Base-by-base conservation (phyloP, 2,797 vertebrate species). In the Falco columbarius region DNA sequence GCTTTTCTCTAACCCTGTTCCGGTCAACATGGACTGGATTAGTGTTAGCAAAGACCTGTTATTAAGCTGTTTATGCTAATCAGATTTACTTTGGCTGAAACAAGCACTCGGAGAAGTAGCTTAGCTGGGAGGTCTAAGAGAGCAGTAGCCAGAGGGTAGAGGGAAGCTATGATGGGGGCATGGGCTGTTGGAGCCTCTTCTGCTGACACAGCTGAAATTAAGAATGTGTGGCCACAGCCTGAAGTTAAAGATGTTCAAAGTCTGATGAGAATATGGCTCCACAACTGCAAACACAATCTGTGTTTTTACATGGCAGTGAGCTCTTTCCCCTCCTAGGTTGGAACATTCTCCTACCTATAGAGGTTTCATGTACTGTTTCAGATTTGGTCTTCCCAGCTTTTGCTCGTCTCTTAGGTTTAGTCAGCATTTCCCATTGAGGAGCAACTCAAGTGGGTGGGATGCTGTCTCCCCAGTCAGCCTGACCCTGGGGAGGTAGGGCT, bases 41-140 rank as follows among this genome's bases (percentile, higher is more conserved):
- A 75, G 54, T 15, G 24, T 8, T 54, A 65, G 59, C 74, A 55
- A 47, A 80, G 71, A 20, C 6, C 67, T 94, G 46, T 61, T 19
- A 90, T 84, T 93, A 95, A 73, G 59, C 22, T 90, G 73, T 93
- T 92, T 62, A 68, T 86, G 58, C 21, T 84, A 24, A 86, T 92
- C 63, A 94, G 62, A 29, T 75, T 79, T 72, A 36, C 46, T 65
- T 46, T 63, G 93, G 38, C 74, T 92, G 63, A 55, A 79, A 91
- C 0, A 18, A 83, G 79, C 56, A 42, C 71, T 67, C 3, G 1
- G 54, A 66, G 14, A 36, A 40, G 86, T 12, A 55, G 66, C 49
- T 86, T 77, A 87, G 32, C 81, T 81, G 58, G 58, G 55, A 95
- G 42, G 20, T 55, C 68, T 49, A 65, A 22, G n/a, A 22, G n/a